Evolutionary conservation across 2,113 vertebrate genomes (phyloP), one percentile per base, ranked within the genome.

Genomic region (Aptenodytes forsteri): DNA sequence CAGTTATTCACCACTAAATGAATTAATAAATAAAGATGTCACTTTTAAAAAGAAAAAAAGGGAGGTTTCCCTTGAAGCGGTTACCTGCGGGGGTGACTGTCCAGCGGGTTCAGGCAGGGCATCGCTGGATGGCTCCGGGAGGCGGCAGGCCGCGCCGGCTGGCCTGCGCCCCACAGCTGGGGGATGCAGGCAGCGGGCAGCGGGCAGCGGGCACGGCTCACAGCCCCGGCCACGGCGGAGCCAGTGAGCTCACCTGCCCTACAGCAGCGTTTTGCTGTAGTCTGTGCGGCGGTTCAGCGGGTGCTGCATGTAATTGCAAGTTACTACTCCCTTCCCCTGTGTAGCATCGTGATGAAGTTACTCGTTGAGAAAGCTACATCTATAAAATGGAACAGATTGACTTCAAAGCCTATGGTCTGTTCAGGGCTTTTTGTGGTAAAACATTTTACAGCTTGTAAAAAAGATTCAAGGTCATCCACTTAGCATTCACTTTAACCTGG

Each of bases 121-220:
- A 29, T 11, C 25, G 34, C 77, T 23, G 40, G 61, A 52, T 21
- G 54, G 40, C 59, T 49, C 49, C n/a, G n/a, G 32, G 30, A 62
- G 50, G 19, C 27, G 13, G 18, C 30, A 64, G 15, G 29, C 19
- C 6, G 42, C 30, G 38, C 40, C 55, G 61, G 38, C 71, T 59
- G 49, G 77, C 22, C 47, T 7, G 16, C 23, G 10, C 29, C 88
- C 83, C 73, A 83, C 40, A 87, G 88, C 21, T 75, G 65, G 55
- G 32, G 49, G 5, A 34, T 18, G 23, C 4, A 14, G 34, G 7
- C 59, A 40, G 25, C 6, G 21, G 21, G 16, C 38, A 46, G 23
- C 3, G 6, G 16, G 27, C 47, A 52, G 30, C 3, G 0, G 40
- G 26, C 22, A 46, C 0, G 1, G 34, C 62, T 76, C 44, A 29